Evolutionary conservation across 1,140 invertebrate genomes (phyloP).

Genomic region (Aphaenogaster floridana): DNA sequence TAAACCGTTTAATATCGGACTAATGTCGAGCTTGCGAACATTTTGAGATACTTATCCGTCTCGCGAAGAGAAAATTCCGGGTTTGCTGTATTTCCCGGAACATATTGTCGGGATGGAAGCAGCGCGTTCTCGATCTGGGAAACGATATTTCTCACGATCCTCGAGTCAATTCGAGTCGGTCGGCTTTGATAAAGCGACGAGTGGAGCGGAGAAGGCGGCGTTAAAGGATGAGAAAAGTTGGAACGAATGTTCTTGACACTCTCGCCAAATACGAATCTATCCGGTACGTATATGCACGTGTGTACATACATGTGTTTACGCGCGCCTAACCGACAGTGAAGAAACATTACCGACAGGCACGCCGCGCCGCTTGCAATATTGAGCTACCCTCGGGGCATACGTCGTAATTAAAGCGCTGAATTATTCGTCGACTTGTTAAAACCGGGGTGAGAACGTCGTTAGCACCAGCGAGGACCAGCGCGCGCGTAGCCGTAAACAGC

Average conservation of each 20-base stretch:
- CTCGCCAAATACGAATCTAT: slow-evolving; percentile 75
- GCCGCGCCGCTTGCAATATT: slow-evolving; percentile 79
- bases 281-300: neutral
- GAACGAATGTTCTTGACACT: slow-evolving; percentile 63
- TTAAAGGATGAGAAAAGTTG: slow-evolving; percentile 49
- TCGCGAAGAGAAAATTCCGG: neutral
- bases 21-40: neutral
- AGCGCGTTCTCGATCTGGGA: neutral
- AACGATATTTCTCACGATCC: slow-evolving; percentile 25
- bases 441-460: slow-evolving; percentile 81
- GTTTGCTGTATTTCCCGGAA: neutral
- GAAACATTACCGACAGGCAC: slow-evolving; percentile 72
- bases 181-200: slow-evolving; percentile 46
- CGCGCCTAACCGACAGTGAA: slow-evolving; percentile 76
- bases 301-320: neutral
- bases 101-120: neutral
- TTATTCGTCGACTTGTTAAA: slow-evolving; percentile 82
- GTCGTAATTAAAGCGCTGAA: slow-evolving; percentile 84
- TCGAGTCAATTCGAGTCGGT: slow-evolving; percentile 32
- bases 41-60: neutral
- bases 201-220: neutral
- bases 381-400: slow-evolving; percentile 77
- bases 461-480: slow-evolving; percentile 71
- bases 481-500: slow-evolving; percentile 75
- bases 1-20: neutral